phyloP scores from a whole-genome alignment of 2,888 invertebrate genomes.

The Caenorhabditis sp. region DNA sequence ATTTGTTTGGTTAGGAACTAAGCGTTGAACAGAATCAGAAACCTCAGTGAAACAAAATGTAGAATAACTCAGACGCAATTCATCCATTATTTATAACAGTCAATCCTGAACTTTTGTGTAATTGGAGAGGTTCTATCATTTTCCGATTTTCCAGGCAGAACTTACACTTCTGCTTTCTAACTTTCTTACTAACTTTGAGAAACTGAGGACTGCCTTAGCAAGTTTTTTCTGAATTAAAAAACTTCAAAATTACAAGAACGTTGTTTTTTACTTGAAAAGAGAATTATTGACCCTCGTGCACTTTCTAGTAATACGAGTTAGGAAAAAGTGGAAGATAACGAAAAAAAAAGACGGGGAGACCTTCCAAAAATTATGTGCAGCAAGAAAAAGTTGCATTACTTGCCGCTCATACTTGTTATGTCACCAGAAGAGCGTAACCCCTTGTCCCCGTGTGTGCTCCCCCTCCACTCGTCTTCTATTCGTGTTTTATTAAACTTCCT shows the following conservation, averaged over 20 bases:
- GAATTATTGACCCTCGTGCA: no score
- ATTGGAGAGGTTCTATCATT: constrained; percentile 19
- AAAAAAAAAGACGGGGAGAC: constrained; percentile 12
- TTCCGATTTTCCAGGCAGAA: background rate
- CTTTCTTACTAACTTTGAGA: no score
- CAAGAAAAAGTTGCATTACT: constrained; percentile 56
- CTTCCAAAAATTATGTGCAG: constrained; percentile 36
- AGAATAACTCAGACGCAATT: constrained; percentile 27
- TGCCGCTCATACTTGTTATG: constrained; percentile 54
- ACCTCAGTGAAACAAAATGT: constrained; percentile 27
- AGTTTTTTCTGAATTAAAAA: no score
- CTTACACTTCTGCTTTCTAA: background rate
- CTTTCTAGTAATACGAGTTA: background rate
- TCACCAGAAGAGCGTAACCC: constrained; percentile 61
- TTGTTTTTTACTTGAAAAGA: no score
- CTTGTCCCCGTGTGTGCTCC: constrained; percentile 41
- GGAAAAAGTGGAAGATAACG: constrained; percentile 15
- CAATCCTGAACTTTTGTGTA: constrained; percentile 37
- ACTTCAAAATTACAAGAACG: no score
- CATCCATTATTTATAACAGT: constrained; percentile 40
- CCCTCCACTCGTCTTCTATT: constrained; percentile 66
- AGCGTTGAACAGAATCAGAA: background rate
- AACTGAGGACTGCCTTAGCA: no score
- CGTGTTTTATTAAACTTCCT: constrained; percentile 69
- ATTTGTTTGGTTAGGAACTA: background rate